Base-by-base conservation (phyloP, 2,797 vertebrate species). In the Molossus alvarezi region DNA sequence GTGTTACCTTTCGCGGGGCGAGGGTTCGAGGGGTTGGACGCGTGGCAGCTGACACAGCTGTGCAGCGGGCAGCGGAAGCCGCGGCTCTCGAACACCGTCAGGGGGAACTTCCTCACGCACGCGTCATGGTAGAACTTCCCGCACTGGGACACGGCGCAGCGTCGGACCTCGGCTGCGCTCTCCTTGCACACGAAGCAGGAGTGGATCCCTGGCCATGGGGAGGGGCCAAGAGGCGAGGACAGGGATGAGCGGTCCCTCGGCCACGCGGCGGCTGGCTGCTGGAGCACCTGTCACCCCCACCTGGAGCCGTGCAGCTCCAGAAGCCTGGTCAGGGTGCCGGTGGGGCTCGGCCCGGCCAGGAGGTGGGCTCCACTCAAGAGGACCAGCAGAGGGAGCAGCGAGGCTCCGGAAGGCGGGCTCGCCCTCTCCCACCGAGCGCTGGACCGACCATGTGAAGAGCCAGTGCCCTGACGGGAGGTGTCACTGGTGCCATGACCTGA, bases 51-150 rank as follows among this genome's bases (percentile, higher is more conserved):
- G n/a, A 99, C 98, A 96, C 99, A 99, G 97, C 99, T 98, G 98
- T 99, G 99, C 13, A 99, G 99, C 0, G 99, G 99, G 97, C 99
- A 99, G 93, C 99, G 99, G 94, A 99, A 99, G 67, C 99, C 99
- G 81, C 99, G 99, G 98, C 99, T 99, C 97, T 99, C 99, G 51
- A 99, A 99, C 73, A 99, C 98, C 0, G 99, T 99, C 86, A 99
- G 99, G 1, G 99, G 98, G 76, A 98, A 99, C 95, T 99, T 99
- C 82, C 99, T 98, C 88, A 99, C 99, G 58, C 99, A 99, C 1
- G 98, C 98, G 88, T 99, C 99, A 0, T 99, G 99, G 98, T 99
- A 99, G 97, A 99, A 99, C 92, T 99, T 99, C 12, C 99, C 99
- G 1, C 99, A 99, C 97, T 99, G 99, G 1, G 98, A 98, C 10